Conservation (phyloP, 2,888 invertebrate species). For the Portevinia maculata region DNA sequence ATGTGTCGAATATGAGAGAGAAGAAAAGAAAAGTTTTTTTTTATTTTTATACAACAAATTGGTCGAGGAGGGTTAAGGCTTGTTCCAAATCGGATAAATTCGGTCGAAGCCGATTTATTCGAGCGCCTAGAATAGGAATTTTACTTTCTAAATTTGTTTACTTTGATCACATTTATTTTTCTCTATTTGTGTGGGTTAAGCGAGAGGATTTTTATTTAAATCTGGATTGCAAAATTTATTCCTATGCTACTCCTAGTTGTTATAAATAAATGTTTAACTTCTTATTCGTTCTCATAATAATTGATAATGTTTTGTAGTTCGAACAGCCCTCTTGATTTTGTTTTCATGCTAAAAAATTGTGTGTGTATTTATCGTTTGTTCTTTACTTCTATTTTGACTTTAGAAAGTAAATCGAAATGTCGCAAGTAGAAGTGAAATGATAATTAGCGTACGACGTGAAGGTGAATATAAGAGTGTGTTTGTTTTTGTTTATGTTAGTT, state of each 20-base stretch:
- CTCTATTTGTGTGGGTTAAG: slow-evolving; percentile 25
- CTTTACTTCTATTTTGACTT: slow-evolving; percentile 49
- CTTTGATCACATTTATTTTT: slow-evolving; percentile 58
- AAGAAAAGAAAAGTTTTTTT: slow-evolving; percentile 14
- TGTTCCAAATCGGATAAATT: slow-evolving; percentile 14
- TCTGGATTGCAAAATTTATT: slow-evolving; percentile 62
- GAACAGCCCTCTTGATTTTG: slow-evolving; percentile 70
- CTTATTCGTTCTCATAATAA: slow-evolving; percentile 54
- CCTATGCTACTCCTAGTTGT: slow-evolving; percentile 67
- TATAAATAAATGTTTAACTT: slow-evolving; percentile 50
- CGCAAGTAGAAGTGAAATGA: slow-evolving; percentile 17
- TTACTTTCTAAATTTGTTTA: slow-evolving; percentile 22
- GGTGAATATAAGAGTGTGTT: slow-evolving; percentile 39
- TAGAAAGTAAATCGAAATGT: slow-evolving; percentile 18
- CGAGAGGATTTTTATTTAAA: slow-evolving; percentile 40
- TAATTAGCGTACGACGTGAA: slow-evolving; percentile 36
- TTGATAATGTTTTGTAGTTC: slow-evolving; percentile 61
- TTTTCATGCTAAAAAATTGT: slow-evolving; percentile 58
- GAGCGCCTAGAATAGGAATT: slow-evolving; percentile 7
- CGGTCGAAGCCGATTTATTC: slow-evolving; percentile 25
- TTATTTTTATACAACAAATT: slow-evolving; percentile 56
- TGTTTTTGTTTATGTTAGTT: background rate
- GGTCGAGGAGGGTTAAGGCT: slow-evolving; percentile 53
- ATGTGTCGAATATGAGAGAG: background rate
- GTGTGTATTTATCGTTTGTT: slow-evolving; percentile 29